phyloP scores from a whole-genome alignment of 1,140 invertebrate species.

The Aphelinus atriplicis region DNA sequence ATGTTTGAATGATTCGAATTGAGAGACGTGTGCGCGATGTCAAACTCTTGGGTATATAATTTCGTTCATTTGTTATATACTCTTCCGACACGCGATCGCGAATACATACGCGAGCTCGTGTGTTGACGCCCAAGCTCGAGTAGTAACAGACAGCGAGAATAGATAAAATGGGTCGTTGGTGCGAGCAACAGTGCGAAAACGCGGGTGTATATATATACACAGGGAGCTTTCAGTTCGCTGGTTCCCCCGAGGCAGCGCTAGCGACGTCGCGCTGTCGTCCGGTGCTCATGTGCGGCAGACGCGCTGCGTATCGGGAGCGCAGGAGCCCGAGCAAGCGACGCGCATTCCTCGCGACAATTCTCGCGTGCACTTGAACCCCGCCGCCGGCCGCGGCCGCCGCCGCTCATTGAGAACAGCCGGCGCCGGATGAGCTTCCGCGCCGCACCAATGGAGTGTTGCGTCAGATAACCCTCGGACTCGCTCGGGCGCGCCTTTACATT shows the following conservation, averaged over 20 bases:
- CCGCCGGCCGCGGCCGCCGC: not conserved
- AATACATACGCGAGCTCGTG: not conserved
- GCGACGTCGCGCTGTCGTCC: slow-evolving; percentile 42
- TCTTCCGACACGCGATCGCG: too few species aligned
- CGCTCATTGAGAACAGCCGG: not conserved
- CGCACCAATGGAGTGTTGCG: too few species aligned
- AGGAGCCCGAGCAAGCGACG: slow-evolving; percentile 39
- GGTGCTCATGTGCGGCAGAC: slow-evolving; percentile 62
- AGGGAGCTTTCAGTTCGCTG: slow-evolving; percentile 13
- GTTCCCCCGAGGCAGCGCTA: slow-evolving; percentile 30
- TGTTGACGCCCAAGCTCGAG: slow-evolving; percentile 1
- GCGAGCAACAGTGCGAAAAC: not conserved
- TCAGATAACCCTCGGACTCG: too few species aligned
- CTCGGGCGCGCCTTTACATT: too few species aligned
- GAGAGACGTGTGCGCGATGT: too few species aligned
- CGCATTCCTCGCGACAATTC: slow-evolving; percentile 32
- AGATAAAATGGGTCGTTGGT: too few species aligned
- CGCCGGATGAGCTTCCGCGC: too few species aligned
- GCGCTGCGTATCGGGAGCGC: slow-evolving; percentile 54
- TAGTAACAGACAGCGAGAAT: not conserved
- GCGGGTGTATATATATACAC: not conserved
- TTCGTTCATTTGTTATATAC: too few species aligned
- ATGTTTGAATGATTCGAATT: too few species aligned
- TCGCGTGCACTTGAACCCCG: slow-evolving; percentile 27
- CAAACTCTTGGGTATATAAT: too few species aligned